Conservation (phyloP, 2,113 vertebrate species). For the Setophaga kirtlandii region DNA sequence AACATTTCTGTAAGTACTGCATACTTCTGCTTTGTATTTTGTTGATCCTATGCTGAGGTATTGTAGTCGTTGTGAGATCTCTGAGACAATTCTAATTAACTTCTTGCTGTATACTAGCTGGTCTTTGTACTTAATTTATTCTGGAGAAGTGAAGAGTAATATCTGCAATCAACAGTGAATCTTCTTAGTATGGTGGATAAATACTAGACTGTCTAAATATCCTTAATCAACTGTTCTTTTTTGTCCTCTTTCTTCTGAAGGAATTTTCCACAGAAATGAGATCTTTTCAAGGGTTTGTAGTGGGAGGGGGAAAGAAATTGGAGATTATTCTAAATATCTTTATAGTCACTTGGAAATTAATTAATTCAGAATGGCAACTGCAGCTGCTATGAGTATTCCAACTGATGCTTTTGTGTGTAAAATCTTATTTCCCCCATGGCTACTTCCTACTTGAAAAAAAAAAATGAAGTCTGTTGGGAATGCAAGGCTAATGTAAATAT, state of each 20-base stretch:
- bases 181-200: neutral
- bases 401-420: neutral
- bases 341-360: neutral
- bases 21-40: neutral
- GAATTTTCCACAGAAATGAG: neutral
- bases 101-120: neutral
- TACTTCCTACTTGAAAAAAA: neutral
- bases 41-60: neutral
- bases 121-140: neutral
- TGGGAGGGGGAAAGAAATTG: neutral
- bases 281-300: neutral
- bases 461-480: neutral
- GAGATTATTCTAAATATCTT: neutral
- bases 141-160: neutral
- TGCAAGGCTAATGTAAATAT: neutral
- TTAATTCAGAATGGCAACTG: neutral
- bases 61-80: neutral
- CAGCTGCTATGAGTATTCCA: neutral
- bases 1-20: neutral
- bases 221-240: neutral
- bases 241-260: neutral
- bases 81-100: neutral
- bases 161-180: neutral
- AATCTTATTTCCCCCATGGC: neutral
- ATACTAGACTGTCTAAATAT: neutral